Base-by-base conservation (phyloP, 1,140 invertebrate genomes). In the Babylonia areolata region DNA sequence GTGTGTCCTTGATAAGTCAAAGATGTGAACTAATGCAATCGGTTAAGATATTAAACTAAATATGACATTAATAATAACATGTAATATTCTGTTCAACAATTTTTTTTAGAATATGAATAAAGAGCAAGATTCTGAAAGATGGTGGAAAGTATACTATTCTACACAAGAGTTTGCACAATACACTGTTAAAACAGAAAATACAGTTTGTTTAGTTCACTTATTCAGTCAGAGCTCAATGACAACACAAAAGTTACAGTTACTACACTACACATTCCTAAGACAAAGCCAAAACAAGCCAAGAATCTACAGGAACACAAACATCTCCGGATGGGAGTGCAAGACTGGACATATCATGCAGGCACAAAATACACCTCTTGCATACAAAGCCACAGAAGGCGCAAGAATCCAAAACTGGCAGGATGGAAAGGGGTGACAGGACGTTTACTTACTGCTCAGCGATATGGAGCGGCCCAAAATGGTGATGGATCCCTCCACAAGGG, bases 371-470 rank as follows among this genome's bases (percentile, higher is more conserved):
- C 31, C 9, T 15, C 12, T 73, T 20, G 71, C 71, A 40, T 77
- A 77, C 75, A 77, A 77, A 77, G 37, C 33, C 37, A 77, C 37
- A 77, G 15, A 77, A 77, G 37, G 23, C 35, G 37, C 37, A 40
- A 77, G 17, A 40, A 77, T 2, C 40, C 75, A 20, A 84, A 75
- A 46, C 31, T 51, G 69, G 37, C 31, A 80, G 51, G n/a, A 31
- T 51, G 46, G 46, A 51, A 80, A 69, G 58, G 35, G 54, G 51
- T 69, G n/a, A 54, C 78, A 80, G 78, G 33, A 11, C 40, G 75
- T 81, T 81, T 86, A 91, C 90, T 91, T 90, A 91, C 90, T 91
- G 86, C 88, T 90, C 42, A 90, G 85, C 28, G 89, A 89, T 75
- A 90, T 89, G 84, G 90, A 91, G 20, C 90, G 87, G 77, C 89